phyloP scores from a whole-genome alignment of 2,113 vertebrate species.

The Callorhinus ursinus region DNA sequence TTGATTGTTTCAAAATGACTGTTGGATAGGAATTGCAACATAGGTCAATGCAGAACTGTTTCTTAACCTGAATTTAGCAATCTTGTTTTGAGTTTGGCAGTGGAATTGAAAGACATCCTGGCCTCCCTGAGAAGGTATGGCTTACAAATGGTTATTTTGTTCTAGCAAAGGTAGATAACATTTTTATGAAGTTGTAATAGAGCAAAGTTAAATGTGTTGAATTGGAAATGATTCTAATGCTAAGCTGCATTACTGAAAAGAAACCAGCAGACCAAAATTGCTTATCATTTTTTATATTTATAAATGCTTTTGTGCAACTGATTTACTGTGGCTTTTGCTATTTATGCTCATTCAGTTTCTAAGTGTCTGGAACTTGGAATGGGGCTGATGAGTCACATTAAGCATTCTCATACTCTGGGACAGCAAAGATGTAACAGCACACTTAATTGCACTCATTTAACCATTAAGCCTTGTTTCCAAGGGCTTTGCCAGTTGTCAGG shows the following conservation, averaged over 20 bases:
- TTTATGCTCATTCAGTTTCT: constrained; percentile 48
- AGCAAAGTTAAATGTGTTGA: constrained; percentile 30
- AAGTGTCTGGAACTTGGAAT: constrained; percentile 62
- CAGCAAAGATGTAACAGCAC: constrained; percentile 43
- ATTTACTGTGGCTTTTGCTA: constrained; percentile 51
- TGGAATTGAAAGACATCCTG: constrained; percentile 39
- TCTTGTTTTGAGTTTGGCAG: constrained; percentile 39
- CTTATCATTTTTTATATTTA: constrained; percentile 53
- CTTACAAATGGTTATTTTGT: constrained; percentile 29
- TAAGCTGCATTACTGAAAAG: constrained; percentile 29
- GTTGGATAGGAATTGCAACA: constrained; percentile 50
- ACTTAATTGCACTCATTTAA: constrained; percentile 72
- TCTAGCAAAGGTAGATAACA: neutral
- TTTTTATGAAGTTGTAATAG: neutral
- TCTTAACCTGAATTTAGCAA: constrained; percentile 66
- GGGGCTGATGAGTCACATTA: constrained; percentile 56
- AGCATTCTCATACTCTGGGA: constrained; percentile 49
- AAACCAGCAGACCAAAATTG: constrained; percentile 29
- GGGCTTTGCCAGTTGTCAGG: constrained; percentile 67
- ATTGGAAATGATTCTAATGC: constrained; percentile 27
- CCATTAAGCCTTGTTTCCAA: constrained; percentile 69
- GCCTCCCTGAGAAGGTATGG: neutral
- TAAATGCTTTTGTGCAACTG: constrained; percentile 56
- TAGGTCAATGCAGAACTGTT: constrained; percentile 64
- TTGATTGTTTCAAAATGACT: constrained; percentile 72